Evolutionary conservation across 2,113 vertebrate genomes (phyloP), one percentile per base, ranked within the genome.

Genomic region (Scytalopus superciliaris): DNA sequence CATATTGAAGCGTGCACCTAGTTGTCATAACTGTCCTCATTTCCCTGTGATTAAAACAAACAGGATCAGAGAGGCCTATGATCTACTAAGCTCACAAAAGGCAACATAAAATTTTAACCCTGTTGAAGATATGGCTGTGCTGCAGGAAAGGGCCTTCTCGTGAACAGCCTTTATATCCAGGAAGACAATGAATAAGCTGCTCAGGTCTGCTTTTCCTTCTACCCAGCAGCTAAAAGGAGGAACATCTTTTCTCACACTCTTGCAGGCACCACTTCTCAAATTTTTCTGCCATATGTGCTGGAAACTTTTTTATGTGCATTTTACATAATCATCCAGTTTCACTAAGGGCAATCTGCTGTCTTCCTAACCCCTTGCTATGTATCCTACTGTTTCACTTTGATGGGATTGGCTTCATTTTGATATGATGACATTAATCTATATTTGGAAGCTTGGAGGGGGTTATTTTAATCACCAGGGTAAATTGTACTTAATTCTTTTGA

Each of bases 251-350:
- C 55, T 69, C 39, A 56, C 57, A 39, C 50, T 77, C 49, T 68
- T 91, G 40, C 18, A 84, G 44, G 44, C n/a, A 90, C 13, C 4
- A 78, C 49, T 85, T 88, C 45, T 86, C 59, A 91, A 89, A 81
- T 81, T 90, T 76, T 91, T 10, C 76, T 57, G 57, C 37, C 74
- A 94, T 88, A 94, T 96, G 85, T 87, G 47, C 70, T 94, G 42
- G 69, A 60, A 96, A 83, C 9, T 94, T 88, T 87, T 83, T 95
- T 45, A 67, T 92, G 90, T 77, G 66, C n/a, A 73, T 93, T 94
- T 96, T 93, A 90, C 37, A 90, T 85, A 93, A 68, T 81, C 47
- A 95, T 75, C 42, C 63, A 60, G 33, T 93, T 95, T 81, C 28
- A 82, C 75, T 79, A 37, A 83, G 39, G 27, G 44, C 87, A 96